These are phyloP conservation scores for Pipistrellus kuhlii DNA, from an alignment of 2,797 vertebrate species.

Conservation along the genomic window DNA sequence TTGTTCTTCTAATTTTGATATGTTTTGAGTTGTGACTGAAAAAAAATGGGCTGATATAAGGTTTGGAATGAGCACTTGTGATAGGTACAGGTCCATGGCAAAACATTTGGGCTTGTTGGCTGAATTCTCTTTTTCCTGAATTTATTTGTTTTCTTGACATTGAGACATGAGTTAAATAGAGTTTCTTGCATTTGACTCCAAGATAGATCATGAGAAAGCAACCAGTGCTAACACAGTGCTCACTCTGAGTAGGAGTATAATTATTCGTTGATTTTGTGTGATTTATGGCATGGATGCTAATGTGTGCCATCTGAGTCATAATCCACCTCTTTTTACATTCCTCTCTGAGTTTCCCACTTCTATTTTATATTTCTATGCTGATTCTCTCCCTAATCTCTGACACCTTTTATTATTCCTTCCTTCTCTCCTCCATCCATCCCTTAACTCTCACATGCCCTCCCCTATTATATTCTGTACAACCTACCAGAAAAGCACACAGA, in stretches of 20 bases:
- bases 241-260: slow-evolving; percentile 13
- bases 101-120: neutral
- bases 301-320: neutral
- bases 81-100: neutral
- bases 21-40: neutral
- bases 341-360: neutral
- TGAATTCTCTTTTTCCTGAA: neutral
- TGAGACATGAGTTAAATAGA: neutral
- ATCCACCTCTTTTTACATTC: neutral
- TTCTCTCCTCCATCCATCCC: neutral
- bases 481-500: neutral
- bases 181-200: slow-evolving; percentile 13
- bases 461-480: neutral
- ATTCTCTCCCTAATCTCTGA: neutral
- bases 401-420: slow-evolving; percentile 17
- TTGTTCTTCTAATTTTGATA: slow-evolving; percentile 30
- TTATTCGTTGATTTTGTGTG: slow-evolving; percentile 51
- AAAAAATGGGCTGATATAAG: neutral
- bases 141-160: slow-evolving; percentile 49
- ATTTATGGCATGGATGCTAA: slow-evolving; percentile 31
- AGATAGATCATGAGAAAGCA: slow-evolving; percentile 27
- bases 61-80: neutral
- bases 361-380: slow-evolving; percentile 4
- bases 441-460: neutral
- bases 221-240: neutral